Conservation (phyloP, 2,113 vertebrate genomes). For the Rhinogobius similis region DNA sequence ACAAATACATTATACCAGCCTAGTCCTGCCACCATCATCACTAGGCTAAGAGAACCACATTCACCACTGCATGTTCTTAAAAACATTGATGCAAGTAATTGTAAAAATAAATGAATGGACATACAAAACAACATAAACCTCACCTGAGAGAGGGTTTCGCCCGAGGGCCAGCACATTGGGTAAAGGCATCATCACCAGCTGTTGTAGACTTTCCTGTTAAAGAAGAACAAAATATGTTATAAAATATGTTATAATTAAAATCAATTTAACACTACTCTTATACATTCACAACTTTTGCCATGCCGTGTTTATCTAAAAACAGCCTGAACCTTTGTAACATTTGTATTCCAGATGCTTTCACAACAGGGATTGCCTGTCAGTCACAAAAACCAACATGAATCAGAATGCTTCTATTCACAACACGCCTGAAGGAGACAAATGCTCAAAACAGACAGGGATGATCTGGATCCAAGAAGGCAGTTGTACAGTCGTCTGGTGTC, state of each 20-base stretch:
- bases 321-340: slow-evolving; percentile 11
- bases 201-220: slow-evolving; percentile 91
- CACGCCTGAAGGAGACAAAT: not conserved
- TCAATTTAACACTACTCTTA: not conserved
- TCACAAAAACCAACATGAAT: slow-evolving; percentile 44
- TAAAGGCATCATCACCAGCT: slow-evolving; percentile 96
- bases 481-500: not conserved
- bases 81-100: not conserved
- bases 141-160: slow-evolving; percentile 85
- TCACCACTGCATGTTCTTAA: too few relatives aligned
- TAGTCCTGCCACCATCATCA: too few relatives aligned
- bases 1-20: not conserved
- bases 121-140: slow-evolving; percentile 3
- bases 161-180: slow-evolving; percentile 94
- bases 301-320: not conserved
- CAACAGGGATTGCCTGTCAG: slow-evolving; percentile 37
- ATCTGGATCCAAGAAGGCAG: not conserved
- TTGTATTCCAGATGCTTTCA: slow-evolving; percentile 37
- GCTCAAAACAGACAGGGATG: not conserved
- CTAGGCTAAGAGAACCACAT: too few relatives aligned
- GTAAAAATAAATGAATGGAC: not conserved
- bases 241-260: too few relatives aligned
- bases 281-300: not conserved
- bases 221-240: not conserved
- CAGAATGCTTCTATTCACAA: slow-evolving; percentile 11